Conservation (phyloP, 2,888 invertebrate genomes). For the Desoria tigrina region DNA sequence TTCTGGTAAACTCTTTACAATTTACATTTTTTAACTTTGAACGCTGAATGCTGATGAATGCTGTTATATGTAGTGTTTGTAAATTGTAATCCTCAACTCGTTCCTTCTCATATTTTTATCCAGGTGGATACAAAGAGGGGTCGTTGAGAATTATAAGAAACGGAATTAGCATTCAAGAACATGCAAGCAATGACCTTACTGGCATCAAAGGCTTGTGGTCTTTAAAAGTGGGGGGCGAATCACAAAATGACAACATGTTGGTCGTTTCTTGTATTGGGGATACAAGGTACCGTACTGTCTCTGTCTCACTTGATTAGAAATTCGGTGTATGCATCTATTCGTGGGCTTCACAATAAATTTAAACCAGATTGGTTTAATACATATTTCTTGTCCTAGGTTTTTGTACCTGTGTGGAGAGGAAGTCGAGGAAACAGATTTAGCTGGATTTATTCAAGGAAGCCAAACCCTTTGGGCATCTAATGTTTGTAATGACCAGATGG, state of each 20-base stretch:
- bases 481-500: slow-evolving; percentile 77
- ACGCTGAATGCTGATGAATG: background rate
- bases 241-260: slow-evolving; percentile 78
- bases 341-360: no score
- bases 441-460: slow-evolving; percentile 85
- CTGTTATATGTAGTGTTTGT: background rate
- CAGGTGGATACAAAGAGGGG: slow-evolving; percentile 92
- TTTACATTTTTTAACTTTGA: background rate
- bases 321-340: no score
- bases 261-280: slow-evolving; percentile 96
- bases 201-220: slow-evolving; percentile 99
- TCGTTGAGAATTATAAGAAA: slow-evolving; percentile 95
- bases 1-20: slow-evolving; percentile 66
- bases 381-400: no score
- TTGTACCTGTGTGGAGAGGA: slow-evolving; percentile 81
- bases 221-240: slow-evolving; percentile 69
- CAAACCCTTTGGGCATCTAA: slow-evolving; percentile 95
- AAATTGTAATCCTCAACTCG: no score
- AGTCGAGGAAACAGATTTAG: slow-evolving; percentile 93
- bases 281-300: slow-evolving; percentile 68
- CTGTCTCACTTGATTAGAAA: background rate
- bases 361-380: background rate
- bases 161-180: slow-evolving; percentile 98
- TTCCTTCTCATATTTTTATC: no score
- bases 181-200: slow-evolving; percentile 93